Percentiles rank a stretch among this genome's conserved stretches.
These are phyloP conservation scores for Glomeris marginata DNA, from an alignment of 2,888 invertebrate genomes.

Conservation along the genomic window DNA sequence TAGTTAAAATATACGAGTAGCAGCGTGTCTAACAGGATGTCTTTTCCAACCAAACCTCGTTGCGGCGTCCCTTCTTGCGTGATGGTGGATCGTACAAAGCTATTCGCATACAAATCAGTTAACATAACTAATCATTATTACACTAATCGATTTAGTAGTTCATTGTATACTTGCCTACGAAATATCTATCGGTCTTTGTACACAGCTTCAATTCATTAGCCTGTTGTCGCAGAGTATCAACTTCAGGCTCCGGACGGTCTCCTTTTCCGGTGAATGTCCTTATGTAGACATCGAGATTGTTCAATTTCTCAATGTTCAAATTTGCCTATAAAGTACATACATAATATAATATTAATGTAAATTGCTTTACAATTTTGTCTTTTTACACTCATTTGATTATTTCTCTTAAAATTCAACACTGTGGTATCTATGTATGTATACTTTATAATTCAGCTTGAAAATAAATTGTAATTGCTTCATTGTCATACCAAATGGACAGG, in stretches of 20 bases:
- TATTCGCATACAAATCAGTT: too few relatives aligned
- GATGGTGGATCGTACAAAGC: slow-evolving; percentile 10
- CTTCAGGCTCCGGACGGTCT: background rate
- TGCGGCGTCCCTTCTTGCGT: slow-evolving; percentile 8
- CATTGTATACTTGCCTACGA: slow-evolving; percentile 5
- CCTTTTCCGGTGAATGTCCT: slow-evolving; percentile 2
- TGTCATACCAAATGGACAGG: too few relatives aligned
- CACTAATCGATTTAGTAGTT: too few relatives aligned
- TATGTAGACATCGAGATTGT: slow-evolving; percentile 4
- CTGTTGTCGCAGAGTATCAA: background rate
- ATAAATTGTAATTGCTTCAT: too few relatives aligned
- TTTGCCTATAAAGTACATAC: background rate
- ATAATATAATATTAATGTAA: too few relatives aligned
- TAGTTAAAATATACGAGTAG: too few relatives aligned
- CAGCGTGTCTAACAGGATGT: background rate
- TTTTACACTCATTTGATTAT: too few relatives aligned
- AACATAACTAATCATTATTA: too few relatives aligned
- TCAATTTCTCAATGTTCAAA: background rate
- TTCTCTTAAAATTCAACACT: too few relatives aligned
- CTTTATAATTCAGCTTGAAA: too few relatives aligned
- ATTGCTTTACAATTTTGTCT: too few relatives aligned
- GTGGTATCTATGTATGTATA: too few relatives aligned
- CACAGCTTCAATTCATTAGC: slow-evolving; percentile 1
- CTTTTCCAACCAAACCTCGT: slow-evolving; percentile 9
- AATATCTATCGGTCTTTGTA: background rate